Conservation (phyloP, 2,113 vertebrate species). For the Aix galericulata region DNA sequence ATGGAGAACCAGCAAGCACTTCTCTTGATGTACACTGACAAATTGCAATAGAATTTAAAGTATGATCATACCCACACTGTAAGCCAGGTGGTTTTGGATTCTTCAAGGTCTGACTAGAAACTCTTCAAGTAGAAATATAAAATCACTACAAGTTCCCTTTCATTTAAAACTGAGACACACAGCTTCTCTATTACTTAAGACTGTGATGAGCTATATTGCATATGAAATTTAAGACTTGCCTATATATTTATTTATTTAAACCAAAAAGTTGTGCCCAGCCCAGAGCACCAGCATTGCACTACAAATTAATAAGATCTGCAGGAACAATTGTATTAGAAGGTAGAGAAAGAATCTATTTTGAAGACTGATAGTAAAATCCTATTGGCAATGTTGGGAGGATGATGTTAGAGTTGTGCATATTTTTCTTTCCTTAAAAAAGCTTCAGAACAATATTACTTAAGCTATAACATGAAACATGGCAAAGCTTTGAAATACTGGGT, state of each 20-base stretch:
- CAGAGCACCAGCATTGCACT: not conserved
- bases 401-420: not conserved
- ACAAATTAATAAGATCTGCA: not conserved
- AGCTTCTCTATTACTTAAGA: not conserved
- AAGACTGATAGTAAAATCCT: not conserved
- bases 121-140: not conserved
- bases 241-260: not conserved
- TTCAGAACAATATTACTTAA: not conserved
- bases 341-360: not conserved
- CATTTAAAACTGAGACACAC: not conserved
- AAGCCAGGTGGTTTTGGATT: not conserved
- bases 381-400: not conserved
- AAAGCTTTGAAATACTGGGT: not conserved
- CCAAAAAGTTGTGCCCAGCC: not conserved
- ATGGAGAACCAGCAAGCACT: not conserved
- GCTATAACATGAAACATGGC: not conserved
- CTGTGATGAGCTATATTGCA: fast-evolving
- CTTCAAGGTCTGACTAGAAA: not conserved
- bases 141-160: not conserved
- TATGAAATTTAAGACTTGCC: not conserved
- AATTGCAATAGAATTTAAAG: not conserved
- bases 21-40: not conserved
- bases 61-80: not conserved
- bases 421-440: not conserved
- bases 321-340: not conserved